Conservation (phyloP, 2,797 vertebrate genomes). For the Labroides dimidiatus region DNA sequence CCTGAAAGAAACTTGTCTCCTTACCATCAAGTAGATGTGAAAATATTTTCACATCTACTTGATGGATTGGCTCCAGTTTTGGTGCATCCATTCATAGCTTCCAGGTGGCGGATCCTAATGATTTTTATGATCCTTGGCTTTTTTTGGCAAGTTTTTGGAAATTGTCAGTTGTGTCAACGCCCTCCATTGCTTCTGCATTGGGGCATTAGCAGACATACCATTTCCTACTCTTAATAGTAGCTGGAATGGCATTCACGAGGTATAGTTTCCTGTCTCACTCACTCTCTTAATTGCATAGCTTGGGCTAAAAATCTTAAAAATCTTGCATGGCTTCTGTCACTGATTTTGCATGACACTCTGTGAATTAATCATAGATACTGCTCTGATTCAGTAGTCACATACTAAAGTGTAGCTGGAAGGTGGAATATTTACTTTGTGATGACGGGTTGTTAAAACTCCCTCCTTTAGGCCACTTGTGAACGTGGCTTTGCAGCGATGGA, state of each 20-base stretch:
- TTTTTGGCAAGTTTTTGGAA: too few relatives aligned
- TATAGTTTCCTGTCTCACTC: conserved; percentile 35
- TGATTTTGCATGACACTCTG: conserved; percentile 53
- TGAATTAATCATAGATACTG: conserved; percentile 25
- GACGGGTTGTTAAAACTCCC: conserved; percentile 11
- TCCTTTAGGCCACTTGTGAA: conserved; percentile 93
- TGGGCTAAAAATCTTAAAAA: conserved; percentile 30
- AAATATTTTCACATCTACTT: neutral
- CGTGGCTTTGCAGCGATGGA: conserved; percentile 98
- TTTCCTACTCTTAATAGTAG: conserved; percentile 43
- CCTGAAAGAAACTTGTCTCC: too few relatives aligned
- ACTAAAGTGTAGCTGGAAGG: conserved; percentile 1
- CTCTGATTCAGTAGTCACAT: conserved; percentile 35
- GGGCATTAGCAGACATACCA: conserved; percentile 35
- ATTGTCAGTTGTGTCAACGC: neutral
- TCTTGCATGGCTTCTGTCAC: conserved; percentile 65
- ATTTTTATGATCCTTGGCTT: neutral
- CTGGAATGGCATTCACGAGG: neutral
- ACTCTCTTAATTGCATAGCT: conserved; percentile 61
- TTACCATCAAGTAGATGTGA: neutral
- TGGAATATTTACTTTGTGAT: neutral
- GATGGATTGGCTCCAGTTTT: neutral
- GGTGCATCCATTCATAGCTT: neutral
- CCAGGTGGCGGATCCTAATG: neutral
- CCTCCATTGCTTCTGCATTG: conserved; percentile 3